A percentile compares a stretch with the other conserved stretches of the same genome.
Conservation (phyloP, 1,140 invertebrate genomes). For the Hermetia illucens region DNA sequence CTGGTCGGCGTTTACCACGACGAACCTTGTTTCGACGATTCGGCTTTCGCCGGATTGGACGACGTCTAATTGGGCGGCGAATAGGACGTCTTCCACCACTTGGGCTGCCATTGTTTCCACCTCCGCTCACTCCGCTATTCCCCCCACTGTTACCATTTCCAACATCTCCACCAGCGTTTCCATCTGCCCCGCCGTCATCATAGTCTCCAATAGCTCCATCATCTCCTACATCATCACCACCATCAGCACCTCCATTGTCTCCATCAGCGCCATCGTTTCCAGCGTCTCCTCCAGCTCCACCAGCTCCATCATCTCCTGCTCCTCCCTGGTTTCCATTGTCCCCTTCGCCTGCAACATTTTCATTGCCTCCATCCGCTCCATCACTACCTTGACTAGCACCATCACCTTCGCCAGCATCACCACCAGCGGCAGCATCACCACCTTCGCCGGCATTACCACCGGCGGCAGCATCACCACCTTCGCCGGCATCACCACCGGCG, state of each 20-base stretch:
- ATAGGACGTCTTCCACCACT: too few relatives aligned
- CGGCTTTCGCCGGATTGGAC: too few relatives aligned
- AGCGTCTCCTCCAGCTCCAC: too few relatives aligned
- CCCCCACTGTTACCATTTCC: too few relatives aligned
- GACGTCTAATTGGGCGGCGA: too few relatives aligned
- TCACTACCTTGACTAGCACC: neutral
- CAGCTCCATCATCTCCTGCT: neutral
- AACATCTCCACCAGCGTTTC: too few relatives aligned
- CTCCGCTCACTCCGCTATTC: too few relatives aligned
- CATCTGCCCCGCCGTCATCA: too few relatives aligned
- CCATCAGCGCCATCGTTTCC: slow-evolving; percentile 1
- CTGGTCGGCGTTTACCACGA: too few relatives aligned
- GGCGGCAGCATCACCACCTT: neutral
- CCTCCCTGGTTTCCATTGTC: neutral
- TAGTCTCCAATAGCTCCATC: neutral
- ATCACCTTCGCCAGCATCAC: neutral
- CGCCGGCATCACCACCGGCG: neutral
- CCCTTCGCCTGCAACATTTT: neutral
- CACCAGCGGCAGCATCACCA: neutral
- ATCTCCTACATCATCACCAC: neutral
- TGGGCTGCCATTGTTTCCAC: too few relatives aligned
- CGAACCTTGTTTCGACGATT: too few relatives aligned
- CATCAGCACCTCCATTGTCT: neutral
- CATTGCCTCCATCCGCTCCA: neutral
- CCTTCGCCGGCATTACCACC: neutral